Base-by-base conservation (phyloP, 2,888 invertebrate genomes). In the Unio pictorum region DNA sequence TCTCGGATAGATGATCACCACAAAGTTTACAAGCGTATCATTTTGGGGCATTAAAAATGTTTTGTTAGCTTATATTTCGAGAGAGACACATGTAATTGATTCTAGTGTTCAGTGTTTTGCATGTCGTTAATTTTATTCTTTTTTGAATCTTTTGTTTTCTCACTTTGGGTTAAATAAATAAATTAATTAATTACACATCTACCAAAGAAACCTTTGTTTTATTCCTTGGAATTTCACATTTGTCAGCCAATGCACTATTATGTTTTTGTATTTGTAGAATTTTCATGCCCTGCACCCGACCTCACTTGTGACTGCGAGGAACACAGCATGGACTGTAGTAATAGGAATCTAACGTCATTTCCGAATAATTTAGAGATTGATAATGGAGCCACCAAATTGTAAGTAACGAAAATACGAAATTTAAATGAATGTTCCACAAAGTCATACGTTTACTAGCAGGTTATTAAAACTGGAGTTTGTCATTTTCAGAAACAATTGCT, bases 301-400 rank as follows among this genome's bases (percentile, higher is more conserved):
- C 81, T 82, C 3, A 76, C 81, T 20, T 91, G 91, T 75, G 81
- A 84, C 54, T 91, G 91, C 80, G 77, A 83, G 57, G 90, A 91
- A 70, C 84, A 89, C 20, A 86, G 88, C 64, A 90, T 91, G 79
- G 86, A 91, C 81, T 91, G 91, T 75, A 86, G 87, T 1, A 81
- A 86, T 8, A 78, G 84, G n/a, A 84, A 84, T 1, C 80, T 91
- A 4, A 68, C 69, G 1, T 56, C 60, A 6, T 67, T 81, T 23
- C 81, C 81, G 1, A 69, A 70, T 34, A 73, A 79, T 54, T 72
- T 79, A 11, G 55, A 68, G 11, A 20, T 74, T 17, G 78, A 80
- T 26, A 72, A 73, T 28, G 62, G 68, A 6, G 72, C 80, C 20
- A 75, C 78, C n/a, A 80, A 81, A 74, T 82, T 81, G 85, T 85